Conservation (phyloP, 2,797 vertebrate genomes). For the Acridotheres tristis region DNA sequence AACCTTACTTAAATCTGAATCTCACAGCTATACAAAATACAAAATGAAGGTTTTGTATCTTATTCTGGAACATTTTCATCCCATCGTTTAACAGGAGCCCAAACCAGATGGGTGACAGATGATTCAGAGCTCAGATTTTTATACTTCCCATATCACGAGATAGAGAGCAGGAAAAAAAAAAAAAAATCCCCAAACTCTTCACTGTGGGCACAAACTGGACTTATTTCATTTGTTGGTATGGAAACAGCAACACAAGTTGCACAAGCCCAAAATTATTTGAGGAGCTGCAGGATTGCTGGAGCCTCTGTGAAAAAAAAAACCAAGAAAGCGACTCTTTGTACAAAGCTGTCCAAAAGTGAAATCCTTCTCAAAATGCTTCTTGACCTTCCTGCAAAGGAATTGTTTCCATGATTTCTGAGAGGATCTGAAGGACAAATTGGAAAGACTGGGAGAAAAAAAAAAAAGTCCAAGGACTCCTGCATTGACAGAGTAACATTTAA, state of each 20-base stretch:
- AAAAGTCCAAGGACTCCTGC: not conserved
- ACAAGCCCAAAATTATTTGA: not conserved
- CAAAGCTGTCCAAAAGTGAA: not conserved
- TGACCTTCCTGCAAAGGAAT: not conserved
- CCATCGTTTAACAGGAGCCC: not conserved
- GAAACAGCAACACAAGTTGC: not conserved
- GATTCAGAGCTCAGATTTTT: not conserved
- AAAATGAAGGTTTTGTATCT: not conserved
- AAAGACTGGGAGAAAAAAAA: not conserved
- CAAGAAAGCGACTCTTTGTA: not conserved
- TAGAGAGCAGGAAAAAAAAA: not conserved
- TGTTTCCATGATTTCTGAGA: not conserved
- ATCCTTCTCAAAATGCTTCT: not conserved
- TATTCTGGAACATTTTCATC: not conserved
- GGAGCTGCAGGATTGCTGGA: not conserved
- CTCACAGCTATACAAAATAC: not conserved
- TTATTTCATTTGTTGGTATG: not conserved
- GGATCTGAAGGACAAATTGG: not conserved
- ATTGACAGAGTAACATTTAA: not conserved
- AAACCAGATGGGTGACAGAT: not conserved
- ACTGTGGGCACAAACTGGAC: not conserved
- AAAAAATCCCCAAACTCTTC: not conserved
- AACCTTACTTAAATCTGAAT: not conserved
- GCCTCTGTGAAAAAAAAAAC: not conserved
- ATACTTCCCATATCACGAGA: not conserved